Percentiles rank a stretch among this genome's conserved stretches.
Conservation (phyloP, 2,888 invertebrate genomes). For the Diaprepes abbreviatus region DNA sequence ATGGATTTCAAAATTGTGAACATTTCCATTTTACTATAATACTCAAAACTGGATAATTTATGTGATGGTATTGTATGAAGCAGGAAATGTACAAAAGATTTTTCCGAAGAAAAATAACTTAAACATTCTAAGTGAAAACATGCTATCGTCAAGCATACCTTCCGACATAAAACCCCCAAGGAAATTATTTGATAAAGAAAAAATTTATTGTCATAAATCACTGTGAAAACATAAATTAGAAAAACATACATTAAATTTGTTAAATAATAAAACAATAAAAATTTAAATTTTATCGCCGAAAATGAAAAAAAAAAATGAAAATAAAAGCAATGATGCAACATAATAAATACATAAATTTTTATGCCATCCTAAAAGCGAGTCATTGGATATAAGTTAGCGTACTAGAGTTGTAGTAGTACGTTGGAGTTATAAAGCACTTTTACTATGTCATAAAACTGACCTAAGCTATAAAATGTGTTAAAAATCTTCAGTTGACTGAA, state of each 20-base stretch:
- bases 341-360: slow-evolving; percentile 40
- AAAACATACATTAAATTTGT: no score
- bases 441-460: slow-evolving; percentile 69
- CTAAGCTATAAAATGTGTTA: slow-evolving; percentile 63
- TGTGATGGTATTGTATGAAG: no score
- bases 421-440: slow-evolving; percentile 60
- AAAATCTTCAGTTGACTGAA: slow-evolving; percentile 64
- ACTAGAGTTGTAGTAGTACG: slow-evolving; percentile 51
- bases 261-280: not conserved
- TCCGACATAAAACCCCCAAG: no score
- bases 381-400: slow-evolving; percentile 40
- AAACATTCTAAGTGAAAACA: no score
- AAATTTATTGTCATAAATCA: not conserved
- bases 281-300: not conserved
- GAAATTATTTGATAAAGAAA: no score
- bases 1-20: no score
- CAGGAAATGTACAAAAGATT: no score
- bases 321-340: slow-evolving; percentile 27
- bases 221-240: not conserved
- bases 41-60: no score
- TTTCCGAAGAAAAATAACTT: not conserved
- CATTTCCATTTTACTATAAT: no score
- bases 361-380: slow-evolving; percentile 41
- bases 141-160: no score
- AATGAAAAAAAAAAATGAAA: not conserved